Evolutionary conservation across 1,140 invertebrate genomes (phyloP).

Genomic region (Plodia interpunctella): DNA sequence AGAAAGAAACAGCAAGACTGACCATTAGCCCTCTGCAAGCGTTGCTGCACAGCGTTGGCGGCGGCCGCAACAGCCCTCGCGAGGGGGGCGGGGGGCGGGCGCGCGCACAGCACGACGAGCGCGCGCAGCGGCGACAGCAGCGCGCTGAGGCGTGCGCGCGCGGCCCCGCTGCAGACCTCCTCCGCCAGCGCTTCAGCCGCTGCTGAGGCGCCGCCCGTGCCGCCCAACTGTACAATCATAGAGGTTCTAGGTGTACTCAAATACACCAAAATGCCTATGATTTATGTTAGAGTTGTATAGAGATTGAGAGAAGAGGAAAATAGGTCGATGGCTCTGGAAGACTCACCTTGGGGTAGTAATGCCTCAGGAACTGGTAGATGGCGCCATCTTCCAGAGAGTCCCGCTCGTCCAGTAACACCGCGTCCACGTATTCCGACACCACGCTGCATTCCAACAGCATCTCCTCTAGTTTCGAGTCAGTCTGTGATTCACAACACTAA

Average conservation of each 20-base stretch:
- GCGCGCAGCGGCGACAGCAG: conserved; percentile 41
- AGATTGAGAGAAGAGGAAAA: no score
- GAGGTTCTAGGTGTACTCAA: no score
- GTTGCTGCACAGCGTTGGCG: conserved; percentile 32
- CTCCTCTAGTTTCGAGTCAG: conserved; percentile 86
- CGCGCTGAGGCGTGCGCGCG: conserved; percentile 25
- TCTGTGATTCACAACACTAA: conserved; percentile 55
- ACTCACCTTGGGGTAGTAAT: conserved; percentile 88
- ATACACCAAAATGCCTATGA: no score
- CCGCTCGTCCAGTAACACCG: conserved; percentile 88
- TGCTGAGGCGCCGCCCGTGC: conserved; percentile 20
- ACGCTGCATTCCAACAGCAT: conserved; percentile 87
- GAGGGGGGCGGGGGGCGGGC: conserved; percentile 26
- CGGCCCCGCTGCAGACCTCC: conserved; percentile 30
- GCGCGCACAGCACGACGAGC: conserved; percentile 33
- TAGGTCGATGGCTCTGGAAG: no score
- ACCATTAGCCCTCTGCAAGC: conserved; percentile 37
- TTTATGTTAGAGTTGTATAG: no score
- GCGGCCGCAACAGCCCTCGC: conserved; percentile 23
- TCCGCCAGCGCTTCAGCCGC: conserved; percentile 42
- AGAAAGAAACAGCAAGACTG: conserved; percentile 12
- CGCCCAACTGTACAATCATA: conserved; percentile 17
- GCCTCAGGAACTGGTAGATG: conserved; percentile 89
- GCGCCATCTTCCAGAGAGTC: conserved; percentile 85
- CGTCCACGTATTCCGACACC: conserved; percentile 90